Percentiles rank a stretch among this genome's conserved stretches.
phyloP scores from a whole-genome alignment of 2,113 vertebrate genomes.

The Forbesichthys papilliferus region DNA sequence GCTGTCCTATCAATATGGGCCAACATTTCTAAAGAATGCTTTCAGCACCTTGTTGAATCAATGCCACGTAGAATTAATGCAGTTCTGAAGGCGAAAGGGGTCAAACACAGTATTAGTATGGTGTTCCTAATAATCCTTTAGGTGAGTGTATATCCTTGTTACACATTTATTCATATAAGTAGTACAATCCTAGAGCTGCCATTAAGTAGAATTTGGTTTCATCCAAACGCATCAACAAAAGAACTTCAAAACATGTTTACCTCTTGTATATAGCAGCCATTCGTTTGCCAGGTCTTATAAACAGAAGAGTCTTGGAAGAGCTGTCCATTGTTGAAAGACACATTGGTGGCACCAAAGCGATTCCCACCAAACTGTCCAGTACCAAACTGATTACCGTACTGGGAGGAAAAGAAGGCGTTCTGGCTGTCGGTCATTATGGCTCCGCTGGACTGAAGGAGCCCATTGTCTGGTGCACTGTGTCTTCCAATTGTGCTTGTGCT shows the following conservation, averaged over 20 bases:
- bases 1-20: too few species aligned
- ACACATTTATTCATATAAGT: neutral
- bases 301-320: conserved; percentile 1
- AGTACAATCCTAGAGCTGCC: neutral
- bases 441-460: neutral
- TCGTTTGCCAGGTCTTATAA: conserved; percentile 59
- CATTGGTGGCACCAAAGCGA: neutral
- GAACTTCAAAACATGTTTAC: conserved; percentile 39
- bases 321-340: conserved; percentile 8
- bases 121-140: too few species aligned
- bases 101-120: too few species aligned
- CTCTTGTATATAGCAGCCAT: conserved; percentile 48
- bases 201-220: neutral
- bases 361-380: conserved; percentile 4
- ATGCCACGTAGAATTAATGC: too few species aligned
- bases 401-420: neutral
- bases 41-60: too few species aligned
- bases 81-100: too few species aligned
- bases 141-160: neutral
- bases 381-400: conserved; percentile 26
- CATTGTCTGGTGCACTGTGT: neutral
- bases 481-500: conserved; percentile 17
- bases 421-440: neutral
- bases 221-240: neutral
- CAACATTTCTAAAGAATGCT: too few species aligned